Evolutionary conservation across 2,888 invertebrate species (phyloP), one percentile per base, ranked within the genome.

Genomic region (Polydrusus cervinus): DNA sequence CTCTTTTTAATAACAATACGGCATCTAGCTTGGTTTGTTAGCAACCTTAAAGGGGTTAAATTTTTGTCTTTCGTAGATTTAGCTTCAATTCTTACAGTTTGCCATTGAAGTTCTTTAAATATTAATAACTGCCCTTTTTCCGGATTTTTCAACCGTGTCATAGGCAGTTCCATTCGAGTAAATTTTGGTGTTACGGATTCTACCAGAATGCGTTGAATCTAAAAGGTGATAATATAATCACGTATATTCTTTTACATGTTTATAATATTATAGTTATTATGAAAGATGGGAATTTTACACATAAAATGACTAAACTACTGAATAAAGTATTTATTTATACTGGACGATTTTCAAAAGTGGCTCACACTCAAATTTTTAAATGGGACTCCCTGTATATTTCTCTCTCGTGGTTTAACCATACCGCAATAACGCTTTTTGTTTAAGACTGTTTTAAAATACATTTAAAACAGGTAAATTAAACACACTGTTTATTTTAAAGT

Each of bases 31-130:
- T 96, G 96, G 88, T 98, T 98, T 18, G 98, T 95, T 30, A 99
- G 90, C 78, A 99, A 89, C 77, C 98, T 90, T 57, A 99, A 89
- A 0, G 99, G 99, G 0, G 97, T 97, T 68, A 97, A 88, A 77
- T 92, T 91, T 81, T 90, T 90, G 85, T 93, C 93, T 84, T 91
- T 90, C 62, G 93, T 93, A 74, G 96, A 95, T 83, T 93, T 94
- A 11, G 98, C 98, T 88, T 99, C 98, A 84, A 99, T 95, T 78
- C 98, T 91, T 18, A 99, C 93, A 65, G 97, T 96, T 88, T 99
- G 98, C 99, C 99, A 99, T 85, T 96, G 95, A 69, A 99, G 88
- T 88, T 97, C 96, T 90, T 99, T 99, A 88, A 99, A 99, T 85
- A 99, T 95, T 79, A 99, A 90, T 79, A 99, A 89, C 83, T 98